Percentiles rank a stretch among this genome's conserved stretches.
phyloP scores from a whole-genome alignment of 2,888 invertebrate species.

The Entomobrya multifasciata region DNA sequence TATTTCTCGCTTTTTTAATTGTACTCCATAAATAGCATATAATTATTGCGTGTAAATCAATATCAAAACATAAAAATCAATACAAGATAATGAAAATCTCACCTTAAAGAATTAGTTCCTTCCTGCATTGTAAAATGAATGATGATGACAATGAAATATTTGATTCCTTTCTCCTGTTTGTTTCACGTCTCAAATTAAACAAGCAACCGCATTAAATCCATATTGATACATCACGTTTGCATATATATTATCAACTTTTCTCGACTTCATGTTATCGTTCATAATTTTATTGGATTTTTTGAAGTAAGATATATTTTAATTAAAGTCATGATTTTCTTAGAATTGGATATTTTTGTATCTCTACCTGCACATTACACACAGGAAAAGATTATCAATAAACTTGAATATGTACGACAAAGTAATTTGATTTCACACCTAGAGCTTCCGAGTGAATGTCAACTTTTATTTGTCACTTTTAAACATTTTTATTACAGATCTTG shows the following conservation, averaged over 20 bases:
- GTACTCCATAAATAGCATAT: no score
- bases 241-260: background rate
- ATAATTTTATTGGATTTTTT: conserved; percentile 30
- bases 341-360: background rate
- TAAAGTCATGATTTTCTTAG: background rate
- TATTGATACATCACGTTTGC: conserved; percentile 18
- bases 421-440: no score
- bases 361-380: no score
- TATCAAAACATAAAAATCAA: no score
- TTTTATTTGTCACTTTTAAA: no score
- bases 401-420: no score
- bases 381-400: no score
- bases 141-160: background rate
- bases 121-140: conserved; percentile 65
- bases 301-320: conserved; percentile 25
- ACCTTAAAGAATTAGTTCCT: conserved; percentile 71
- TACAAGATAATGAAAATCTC: background rate
- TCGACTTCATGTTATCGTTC: background rate
- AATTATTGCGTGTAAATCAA: no score
- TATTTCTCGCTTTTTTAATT: no score
- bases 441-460: no score
- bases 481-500: no score
- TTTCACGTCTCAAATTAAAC: background rate
- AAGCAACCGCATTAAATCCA: background rate
- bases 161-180: background rate